A percentile compares a stretch with the other conserved stretches of the same genome.
These are phyloP conservation scores for Danionella cerebrum DNA, from an alignment of 2,113 vertebrate species.

Conservation along the genomic window DNA sequence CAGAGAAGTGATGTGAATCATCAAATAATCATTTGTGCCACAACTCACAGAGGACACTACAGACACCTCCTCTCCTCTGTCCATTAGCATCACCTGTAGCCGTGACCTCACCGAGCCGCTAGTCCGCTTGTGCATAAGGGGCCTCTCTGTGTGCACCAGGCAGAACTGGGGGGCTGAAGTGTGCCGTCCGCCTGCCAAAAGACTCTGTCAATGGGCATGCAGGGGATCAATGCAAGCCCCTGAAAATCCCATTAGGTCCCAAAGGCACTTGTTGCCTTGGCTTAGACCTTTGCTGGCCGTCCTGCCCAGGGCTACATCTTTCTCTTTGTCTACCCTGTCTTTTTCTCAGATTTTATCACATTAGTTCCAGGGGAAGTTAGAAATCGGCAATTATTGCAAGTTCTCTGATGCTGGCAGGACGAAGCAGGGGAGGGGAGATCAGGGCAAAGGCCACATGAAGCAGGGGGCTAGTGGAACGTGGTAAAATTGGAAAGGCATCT, in stretches of 20 bases:
- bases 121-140: slow-evolving; percentile 10
- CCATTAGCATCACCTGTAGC: slow-evolving; percentile 37
- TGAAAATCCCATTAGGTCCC: slow-evolving; percentile 67
- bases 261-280: slow-evolving; percentile 60
- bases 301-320: slow-evolving; percentile 53
- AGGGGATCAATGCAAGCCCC: slow-evolving; percentile 66
- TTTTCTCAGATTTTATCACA: slow-evolving; percentile 60
- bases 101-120: slow-evolving; percentile 11
- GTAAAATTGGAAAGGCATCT: slow-evolving; percentile 28
- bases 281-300: slow-evolving; percentile 40
- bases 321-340: slow-evolving; percentile 55
- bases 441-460: slow-evolving; percentile 4
- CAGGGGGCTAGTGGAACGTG: slow-evolving; percentile 14
- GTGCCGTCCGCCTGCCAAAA: slow-evolving; percentile 64
- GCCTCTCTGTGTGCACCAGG: slow-evolving; percentile 25
- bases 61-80: neutral
- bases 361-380: slow-evolving; percentile 64
- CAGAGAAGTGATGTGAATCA: too few species aligned
- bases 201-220: slow-evolving; percentile 54
- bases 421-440: slow-evolving; percentile 6
- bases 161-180: slow-evolving; percentile 50
- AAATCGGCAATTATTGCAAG: slow-evolving; percentile 47
- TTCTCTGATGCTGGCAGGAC: slow-evolving; percentile 39
- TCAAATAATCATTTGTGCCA: too few species aligned
- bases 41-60: too few species aligned